A percentile compares a stretch with the other conserved stretches of the same genome.
Conservation (phyloP, 1,140 invertebrate species). For the Ips nitidus region DNA sequence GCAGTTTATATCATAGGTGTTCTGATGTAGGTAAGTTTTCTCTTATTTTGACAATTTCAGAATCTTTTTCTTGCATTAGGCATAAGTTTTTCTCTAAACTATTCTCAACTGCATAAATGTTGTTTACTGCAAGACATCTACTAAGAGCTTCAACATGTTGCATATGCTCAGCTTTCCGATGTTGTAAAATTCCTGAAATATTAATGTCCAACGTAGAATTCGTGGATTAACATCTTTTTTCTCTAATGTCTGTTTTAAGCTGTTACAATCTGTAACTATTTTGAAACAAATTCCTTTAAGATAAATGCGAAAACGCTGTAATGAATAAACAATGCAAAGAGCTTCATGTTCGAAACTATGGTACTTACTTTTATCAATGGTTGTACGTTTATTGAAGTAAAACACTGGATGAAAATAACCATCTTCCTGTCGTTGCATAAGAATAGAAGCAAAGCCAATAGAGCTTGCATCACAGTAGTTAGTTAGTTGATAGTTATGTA, state of each 20-base stretch:
- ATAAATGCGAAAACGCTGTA: conserved; percentile 12
- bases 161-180: conserved; percentile 3
- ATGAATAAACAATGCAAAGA: background rate
- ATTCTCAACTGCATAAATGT: background rate
- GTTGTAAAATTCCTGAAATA: conserved; percentile 16
- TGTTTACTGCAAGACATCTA: background rate
- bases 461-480: too few species aligned
- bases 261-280: conserved; percentile 16
- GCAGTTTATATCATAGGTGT: background rate
- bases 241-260: background rate
- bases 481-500: too few species aligned
- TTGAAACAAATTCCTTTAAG: conserved; percentile 12
- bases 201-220: conserved; percentile 2
- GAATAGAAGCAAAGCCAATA: conserved; percentile 18
- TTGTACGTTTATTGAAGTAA: conserved; percentile 22
- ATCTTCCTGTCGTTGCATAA: conserved; percentile 29
- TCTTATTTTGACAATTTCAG: conserved; percentile 1
- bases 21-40: background rate
- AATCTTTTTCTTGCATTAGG: background rate
- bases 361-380: conserved; percentile 1
- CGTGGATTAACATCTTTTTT: conserved; percentile 15
- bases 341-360: conserved; percentile 17
- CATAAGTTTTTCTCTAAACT: conserved; percentile 4
- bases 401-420: conserved; percentile 18
- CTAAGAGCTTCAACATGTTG: conserved; percentile 12